These are phyloP conservation scores for Pinna nobilis DNA, from an alignment of 1,140 invertebrate genomes.

Conservation along the genomic window DNA sequence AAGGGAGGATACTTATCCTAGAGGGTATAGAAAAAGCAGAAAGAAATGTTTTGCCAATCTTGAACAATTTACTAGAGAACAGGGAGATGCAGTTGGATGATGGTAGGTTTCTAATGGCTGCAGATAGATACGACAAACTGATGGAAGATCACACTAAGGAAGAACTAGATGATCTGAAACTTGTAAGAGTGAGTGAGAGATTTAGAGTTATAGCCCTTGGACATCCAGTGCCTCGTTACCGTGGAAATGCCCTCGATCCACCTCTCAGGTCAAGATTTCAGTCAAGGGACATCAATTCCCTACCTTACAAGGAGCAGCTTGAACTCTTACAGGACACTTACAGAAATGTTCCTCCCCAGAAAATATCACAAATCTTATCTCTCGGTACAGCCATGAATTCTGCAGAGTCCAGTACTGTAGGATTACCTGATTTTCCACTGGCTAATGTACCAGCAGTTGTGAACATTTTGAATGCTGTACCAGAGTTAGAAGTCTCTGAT, in stretches of 20 bases:
- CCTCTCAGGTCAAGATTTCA: slow-evolving; percentile 96
- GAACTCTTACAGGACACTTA: slow-evolving; percentile 49
- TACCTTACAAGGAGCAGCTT: slow-evolving; percentile 72
- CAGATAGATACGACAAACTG: slow-evolving; percentile 92
- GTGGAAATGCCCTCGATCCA: slow-evolving; percentile 95
- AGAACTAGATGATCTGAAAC: slow-evolving; percentile 88
- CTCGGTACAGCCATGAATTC: slow-evolving; percentile 85
- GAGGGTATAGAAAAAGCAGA: slow-evolving; percentile 99
- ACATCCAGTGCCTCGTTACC: slow-evolving; percentile 74
- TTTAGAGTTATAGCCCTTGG: slow-evolving; percentile 81
- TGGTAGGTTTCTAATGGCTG: slow-evolving; percentile 93
- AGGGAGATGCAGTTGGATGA: slow-evolving; percentile 99
- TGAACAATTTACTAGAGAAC: slow-evolving; percentile 99
- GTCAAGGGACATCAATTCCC: slow-evolving; percentile 84
- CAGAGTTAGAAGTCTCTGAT: slow-evolving; percentile 80
- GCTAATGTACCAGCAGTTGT: slow-evolving; percentile 85
- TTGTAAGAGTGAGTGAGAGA: slow-evolving; percentile 86
- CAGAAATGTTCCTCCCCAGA: slow-evolving; percentile 37
- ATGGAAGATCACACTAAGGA: slow-evolving; percentile 86
- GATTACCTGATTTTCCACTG: slow-evolving; percentile 92
- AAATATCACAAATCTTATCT: slow-evolving; percentile 83
- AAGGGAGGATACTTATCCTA: slow-evolving; percentile 92
- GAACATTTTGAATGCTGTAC: slow-evolving; percentile 83
- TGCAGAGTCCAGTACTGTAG: slow-evolving; percentile 81
- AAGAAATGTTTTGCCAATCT: slow-evolving; percentile 94